Evolutionary conservation across 1,140 invertebrate species (phyloP).

Genomic region (Doryteuthis pealeii): DNA sequence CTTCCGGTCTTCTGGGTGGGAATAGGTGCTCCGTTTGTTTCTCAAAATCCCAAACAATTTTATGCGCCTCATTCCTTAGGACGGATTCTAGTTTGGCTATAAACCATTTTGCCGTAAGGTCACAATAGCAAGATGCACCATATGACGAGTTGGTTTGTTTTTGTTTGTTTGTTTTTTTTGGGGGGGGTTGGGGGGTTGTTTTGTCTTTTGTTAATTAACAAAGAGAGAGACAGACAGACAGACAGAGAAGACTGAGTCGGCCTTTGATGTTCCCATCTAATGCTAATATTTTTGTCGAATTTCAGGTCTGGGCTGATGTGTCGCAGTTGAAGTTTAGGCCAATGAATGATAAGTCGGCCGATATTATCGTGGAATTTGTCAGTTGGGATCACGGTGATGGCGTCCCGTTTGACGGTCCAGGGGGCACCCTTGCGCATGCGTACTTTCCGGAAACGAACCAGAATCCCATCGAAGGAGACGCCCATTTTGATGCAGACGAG

Average conservation of each 20-base stretch:
- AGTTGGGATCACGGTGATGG: background rate
- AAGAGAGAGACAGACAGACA: background rate
- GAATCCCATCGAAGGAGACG: constrained; percentile 61
- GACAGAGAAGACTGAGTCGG: background rate
- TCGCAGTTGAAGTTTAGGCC: background rate
- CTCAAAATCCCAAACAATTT: too few species aligned
- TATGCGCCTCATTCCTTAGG: too few species aligned
- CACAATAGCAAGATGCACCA: too few species aligned
- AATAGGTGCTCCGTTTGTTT: too few species aligned
- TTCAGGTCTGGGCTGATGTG: background rate
- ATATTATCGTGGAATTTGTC: background rate
- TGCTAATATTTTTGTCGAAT: background rate
- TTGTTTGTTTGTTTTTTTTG: too few species aligned
- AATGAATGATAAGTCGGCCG: background rate
- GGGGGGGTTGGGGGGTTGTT: too few species aligned
- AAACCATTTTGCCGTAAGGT: too few species aligned
- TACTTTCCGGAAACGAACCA: constrained; percentile 20
- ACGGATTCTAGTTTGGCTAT: too few species aligned
- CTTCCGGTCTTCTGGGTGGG: too few species aligned
- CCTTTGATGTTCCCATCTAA: background rate
- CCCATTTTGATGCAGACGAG: constrained; percentile 55
- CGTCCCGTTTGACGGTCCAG: constrained; percentile 13
- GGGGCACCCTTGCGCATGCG: constrained; percentile 29
- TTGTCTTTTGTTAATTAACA: too few species aligned
- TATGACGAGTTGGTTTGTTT: too few species aligned